These are phyloP conservation scores for Sebastes vulpes DNA, from an alignment of 2,797 vertebrate genomes.

Conservation along the genomic window DNA sequence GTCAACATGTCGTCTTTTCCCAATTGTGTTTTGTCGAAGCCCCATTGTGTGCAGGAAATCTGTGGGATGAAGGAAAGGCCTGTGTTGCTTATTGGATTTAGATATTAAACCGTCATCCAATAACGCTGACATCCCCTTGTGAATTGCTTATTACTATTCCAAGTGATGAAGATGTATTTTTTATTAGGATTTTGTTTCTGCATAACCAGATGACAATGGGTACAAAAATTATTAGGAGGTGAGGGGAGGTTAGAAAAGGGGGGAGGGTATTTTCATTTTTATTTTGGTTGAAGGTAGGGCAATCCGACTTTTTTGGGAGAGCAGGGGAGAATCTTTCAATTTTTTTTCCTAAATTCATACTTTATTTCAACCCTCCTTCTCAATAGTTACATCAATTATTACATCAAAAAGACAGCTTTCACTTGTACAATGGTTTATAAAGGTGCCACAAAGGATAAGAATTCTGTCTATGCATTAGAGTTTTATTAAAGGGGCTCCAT, in stretches of 20 bases:
- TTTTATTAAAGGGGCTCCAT: not conserved
- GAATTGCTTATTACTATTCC: slow-evolving; percentile 53
- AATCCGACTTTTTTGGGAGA: not conserved
- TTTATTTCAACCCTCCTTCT: not conserved
- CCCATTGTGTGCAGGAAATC: slow-evolving; percentile 45
- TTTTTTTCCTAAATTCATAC: not conserved
- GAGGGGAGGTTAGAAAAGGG: not conserved
- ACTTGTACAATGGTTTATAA: not conserved
- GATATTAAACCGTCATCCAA: slow-evolving; percentile 70
- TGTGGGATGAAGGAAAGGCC: slow-evolving; percentile 63
- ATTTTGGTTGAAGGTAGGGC: not conserved
- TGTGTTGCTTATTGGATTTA: slow-evolving; percentile 54
- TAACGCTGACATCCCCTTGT: slow-evolving; percentile 39
- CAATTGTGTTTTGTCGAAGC: slow-evolving; percentile 27
- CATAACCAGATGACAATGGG: slow-evolving; percentile 25
- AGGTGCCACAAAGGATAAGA: not conserved
- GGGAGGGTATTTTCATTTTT: not conserved
- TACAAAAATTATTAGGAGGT: not conserved
- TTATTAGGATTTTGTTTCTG: slow-evolving; percentile 31
- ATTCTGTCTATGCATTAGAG: not conserved
- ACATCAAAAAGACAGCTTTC: not conserved
- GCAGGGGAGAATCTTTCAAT: not conserved
- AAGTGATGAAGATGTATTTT: slow-evolving; percentile 53
- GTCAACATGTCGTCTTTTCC: slow-evolving; percentile 32
- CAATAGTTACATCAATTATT: not conserved